Conservation (phyloP, 64 coral and sea anemone species). For the Pocillopora damicornis region DNA sequence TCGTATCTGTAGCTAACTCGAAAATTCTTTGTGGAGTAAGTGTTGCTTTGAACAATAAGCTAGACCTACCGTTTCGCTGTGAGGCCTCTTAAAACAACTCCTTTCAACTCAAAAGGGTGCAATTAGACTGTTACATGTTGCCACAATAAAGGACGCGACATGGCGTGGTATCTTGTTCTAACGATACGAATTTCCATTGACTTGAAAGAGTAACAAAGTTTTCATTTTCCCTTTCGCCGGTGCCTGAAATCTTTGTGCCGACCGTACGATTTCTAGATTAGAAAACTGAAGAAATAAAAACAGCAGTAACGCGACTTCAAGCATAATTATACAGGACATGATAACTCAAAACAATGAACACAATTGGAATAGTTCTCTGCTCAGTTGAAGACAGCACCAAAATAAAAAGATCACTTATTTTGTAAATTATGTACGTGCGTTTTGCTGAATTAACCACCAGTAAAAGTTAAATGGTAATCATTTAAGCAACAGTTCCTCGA, state of each 20-base stretch:
- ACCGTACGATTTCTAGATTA: not conserved
- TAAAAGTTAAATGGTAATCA: not conserved
- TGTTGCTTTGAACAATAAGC: not conserved
- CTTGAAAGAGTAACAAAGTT: not conserved
- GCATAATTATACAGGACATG: not conserved
- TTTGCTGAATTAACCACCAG: not conserved
- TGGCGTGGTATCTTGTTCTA: not conserved
- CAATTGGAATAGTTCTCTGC: not conserved
- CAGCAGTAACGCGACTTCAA: not conserved
- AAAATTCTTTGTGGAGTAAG: conserved; percentile 12
- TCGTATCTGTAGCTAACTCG: not conserved
- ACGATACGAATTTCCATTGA: not conserved
- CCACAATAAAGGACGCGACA: not conserved
- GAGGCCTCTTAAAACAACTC: not conserved
- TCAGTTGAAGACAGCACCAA: not conserved
- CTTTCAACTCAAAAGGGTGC: not conserved
- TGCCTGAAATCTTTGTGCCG: not conserved
- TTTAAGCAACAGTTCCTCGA: not conserved
- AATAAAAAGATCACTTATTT: not conserved
- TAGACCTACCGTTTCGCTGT: not conserved
- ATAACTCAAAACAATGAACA: not conserved
- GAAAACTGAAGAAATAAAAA: not conserved
- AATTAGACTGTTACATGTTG: conserved; percentile 24
- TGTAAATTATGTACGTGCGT: not conserved
- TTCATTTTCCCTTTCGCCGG: not conserved